A percentile compares a stretch with the other conserved stretches of the same genome.
Evolutionary conservation across 2,113 vertebrate species (phyloP).

Genomic region (Oreamnos americanus): DNA sequence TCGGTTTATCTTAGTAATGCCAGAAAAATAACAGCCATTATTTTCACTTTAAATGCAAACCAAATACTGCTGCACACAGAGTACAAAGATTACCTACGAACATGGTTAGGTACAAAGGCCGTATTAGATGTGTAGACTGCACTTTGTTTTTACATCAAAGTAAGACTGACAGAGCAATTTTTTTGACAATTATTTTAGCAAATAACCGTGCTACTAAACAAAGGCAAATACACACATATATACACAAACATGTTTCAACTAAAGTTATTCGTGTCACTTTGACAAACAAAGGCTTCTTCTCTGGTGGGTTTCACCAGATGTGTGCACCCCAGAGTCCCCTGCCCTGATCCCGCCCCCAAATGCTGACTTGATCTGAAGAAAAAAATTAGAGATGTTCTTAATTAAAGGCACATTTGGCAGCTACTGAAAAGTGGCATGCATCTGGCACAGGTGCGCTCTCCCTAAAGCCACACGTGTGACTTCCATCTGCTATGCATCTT

Average conservation of each 20-base stretch:
- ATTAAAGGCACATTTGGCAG: slow-evolving; percentile 81
- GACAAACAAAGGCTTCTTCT: slow-evolving; percentile 70
- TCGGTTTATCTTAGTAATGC: slow-evolving; percentile 76
- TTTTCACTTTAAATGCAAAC: slow-evolving; percentile 78
- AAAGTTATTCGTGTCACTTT: slow-evolving; percentile 70
- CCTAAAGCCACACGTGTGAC: slow-evolving; percentile 33
- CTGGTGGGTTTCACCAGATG: slow-evolving; percentile 62
- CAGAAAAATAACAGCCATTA: slow-evolving; percentile 77
- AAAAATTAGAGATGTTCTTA: slow-evolving; percentile 65
- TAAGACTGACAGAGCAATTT: slow-evolving; percentile 69
- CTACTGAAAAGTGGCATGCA: slow-evolving; percentile 74
- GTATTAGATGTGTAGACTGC: slow-evolving; percentile 63
- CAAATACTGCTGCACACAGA: slow-evolving; percentile 74
- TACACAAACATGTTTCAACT: slow-evolving; percentile 69
- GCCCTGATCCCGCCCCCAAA: slow-evolving; percentile 30
- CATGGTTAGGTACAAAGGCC: slow-evolving; percentile 72
- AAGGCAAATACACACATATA: slow-evolving; percentile 64
- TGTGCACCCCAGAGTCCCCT: slow-evolving; percentile 68
- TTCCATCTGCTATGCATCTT: slow-evolving; percentile 15
- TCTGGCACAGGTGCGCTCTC: slow-evolving; percentile 61
- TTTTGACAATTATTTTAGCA: slow-evolving; percentile 70
- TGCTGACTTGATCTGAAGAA: slow-evolving; percentile 65
- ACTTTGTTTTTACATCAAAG: slow-evolving; percentile 68
- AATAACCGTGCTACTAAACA: slow-evolving; percentile 73
- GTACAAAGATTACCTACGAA: slow-evolving; percentile 74